Percentiles rank a stretch among this genome's conserved stretches.
Conservation (phyloP, 2,888 invertebrate genomes). For the Micropterix aruncella region DNA sequence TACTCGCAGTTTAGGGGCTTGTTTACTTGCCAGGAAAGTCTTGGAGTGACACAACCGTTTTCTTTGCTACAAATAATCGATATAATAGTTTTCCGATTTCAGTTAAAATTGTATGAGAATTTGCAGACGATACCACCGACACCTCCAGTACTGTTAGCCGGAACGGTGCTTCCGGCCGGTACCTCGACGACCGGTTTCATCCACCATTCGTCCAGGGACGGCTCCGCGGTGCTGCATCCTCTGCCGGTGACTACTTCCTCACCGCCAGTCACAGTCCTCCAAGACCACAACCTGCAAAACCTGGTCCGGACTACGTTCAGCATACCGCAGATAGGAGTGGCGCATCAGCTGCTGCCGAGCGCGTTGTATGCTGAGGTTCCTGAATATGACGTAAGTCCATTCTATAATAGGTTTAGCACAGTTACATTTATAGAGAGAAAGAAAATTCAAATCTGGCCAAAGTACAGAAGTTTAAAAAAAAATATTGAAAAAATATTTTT, state of each 20-base stretch:
- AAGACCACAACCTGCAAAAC: not conserved
- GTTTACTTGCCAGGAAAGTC: too few relatives aligned
- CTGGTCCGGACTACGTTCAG: not conserved
- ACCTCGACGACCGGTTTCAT: conserved; percentile 9
- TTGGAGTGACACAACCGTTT: too few relatives aligned
- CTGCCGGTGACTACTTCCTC: not conserved
- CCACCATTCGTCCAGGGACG: conserved; percentile 1
- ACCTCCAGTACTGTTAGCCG: conserved; percentile 7
- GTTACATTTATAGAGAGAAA: too few relatives aligned
- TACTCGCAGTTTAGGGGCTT: too few relatives aligned
- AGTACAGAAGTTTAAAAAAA: too few relatives aligned
- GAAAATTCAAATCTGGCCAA: too few relatives aligned
- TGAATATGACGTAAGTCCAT: not conserved
- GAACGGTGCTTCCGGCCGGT: conserved; percentile 9
- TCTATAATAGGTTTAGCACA: too few relatives aligned
- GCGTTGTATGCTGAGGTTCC: not conserved
- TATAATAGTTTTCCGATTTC: not conserved
- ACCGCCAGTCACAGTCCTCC: not conserved
- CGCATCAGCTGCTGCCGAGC: not conserved
- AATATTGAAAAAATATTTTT: too few relatives aligned
- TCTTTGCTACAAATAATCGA: conserved; percentile 4
- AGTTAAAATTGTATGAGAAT: not conserved
- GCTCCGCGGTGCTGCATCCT: not conserved
- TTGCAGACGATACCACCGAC: conserved; percentile 6
- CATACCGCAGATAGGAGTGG: not conserved